These are phyloP conservation scores for Pangasianodon gigas DNA, from an alignment of 2,113 vertebrate species.

Conservation along the genomic window DNA sequence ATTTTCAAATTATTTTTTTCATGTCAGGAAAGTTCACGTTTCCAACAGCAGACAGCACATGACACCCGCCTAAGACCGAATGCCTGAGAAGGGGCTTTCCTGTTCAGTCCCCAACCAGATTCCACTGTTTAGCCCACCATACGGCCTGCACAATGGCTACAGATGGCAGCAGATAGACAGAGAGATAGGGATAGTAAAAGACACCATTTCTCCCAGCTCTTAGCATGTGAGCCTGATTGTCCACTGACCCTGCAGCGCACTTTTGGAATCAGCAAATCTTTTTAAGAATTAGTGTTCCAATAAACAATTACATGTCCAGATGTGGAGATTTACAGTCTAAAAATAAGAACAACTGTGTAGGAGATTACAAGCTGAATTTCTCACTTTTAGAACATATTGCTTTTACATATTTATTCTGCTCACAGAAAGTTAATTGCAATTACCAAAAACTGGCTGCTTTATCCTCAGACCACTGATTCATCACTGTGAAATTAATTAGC, in stretches of 20 bases:
- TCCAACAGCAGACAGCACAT: neutral
- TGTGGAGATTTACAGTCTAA: neutral
- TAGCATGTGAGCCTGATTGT: neutral
- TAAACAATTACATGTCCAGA: neutral
- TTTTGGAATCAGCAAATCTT: constrained; percentile 13
- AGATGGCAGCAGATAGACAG: constrained; percentile 42
- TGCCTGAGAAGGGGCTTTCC: constrained; percentile 17
- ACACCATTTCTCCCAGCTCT: neutral
- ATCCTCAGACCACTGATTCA: neutral
- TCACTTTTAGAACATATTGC: neutral
- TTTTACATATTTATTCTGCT: neutral
- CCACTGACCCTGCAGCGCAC: constrained; percentile 11
- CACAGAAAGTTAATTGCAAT: neutral
- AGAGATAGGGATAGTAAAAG: constrained; percentile 35
- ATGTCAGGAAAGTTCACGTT: neutral
- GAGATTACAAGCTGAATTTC: neutral
- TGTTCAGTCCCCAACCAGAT: neutral
- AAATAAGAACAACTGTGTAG: neutral
- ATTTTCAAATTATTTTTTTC: neutral
- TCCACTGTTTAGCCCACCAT: constrained; percentile 33
- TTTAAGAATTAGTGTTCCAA: neutral
- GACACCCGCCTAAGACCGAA: neutral
- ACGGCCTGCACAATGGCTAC: constrained; percentile 19
- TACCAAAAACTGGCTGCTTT: neutral
- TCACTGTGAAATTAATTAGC: neutral